Conservation (phyloP, 2,888 invertebrate genomes). For the Ectemnius lituratus region DNA sequence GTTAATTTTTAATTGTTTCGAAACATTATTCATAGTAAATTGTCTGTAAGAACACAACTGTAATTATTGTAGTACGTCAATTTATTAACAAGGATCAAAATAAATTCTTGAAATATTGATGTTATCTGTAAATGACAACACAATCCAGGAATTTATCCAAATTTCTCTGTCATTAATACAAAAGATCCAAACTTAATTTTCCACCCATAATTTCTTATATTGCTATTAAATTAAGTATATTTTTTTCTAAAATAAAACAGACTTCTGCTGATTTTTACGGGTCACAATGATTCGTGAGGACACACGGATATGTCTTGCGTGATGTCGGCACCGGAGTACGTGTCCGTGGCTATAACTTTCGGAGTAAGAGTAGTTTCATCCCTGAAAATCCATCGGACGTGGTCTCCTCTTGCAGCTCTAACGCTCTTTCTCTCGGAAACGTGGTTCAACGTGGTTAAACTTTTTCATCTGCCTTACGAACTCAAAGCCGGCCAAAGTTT, state of each 20-base stretch:
- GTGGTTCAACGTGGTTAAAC: slow-evolving; percentile 71
- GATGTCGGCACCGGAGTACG: neutral
- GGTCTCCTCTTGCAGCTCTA: slow-evolving; percentile 26
- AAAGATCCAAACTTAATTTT: too few relatives aligned
- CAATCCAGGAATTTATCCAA: too few relatives aligned
- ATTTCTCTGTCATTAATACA: too few relatives aligned
- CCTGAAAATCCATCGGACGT: slow-evolving; percentile 51
- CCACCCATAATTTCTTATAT: too few relatives aligned
- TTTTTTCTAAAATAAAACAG: neutral
- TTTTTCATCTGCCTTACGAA: slow-evolving; percentile 73
- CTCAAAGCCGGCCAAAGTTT: slow-evolving; percentile 69
- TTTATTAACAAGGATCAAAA: too few relatives aligned
- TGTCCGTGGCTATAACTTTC: slow-evolving; percentile 32
- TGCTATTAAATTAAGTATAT: too few relatives aligned
- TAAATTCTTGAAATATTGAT: too few relatives aligned
- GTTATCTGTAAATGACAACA: too few relatives aligned
- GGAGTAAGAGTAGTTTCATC: slow-evolving; percentile 51
- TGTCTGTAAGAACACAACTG: too few relatives aligned
- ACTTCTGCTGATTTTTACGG: neutral
- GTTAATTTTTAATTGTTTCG: too few relatives aligned
- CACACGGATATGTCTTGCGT: neutral
- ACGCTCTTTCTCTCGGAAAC: slow-evolving; percentile 40
- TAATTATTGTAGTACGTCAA: too few relatives aligned
- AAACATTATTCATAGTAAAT: too few relatives aligned
- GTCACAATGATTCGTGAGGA: neutral